A percentile compares a stretch with the other conserved stretches of the same genome.
These are phyloP conservation scores for Pteria penguin DNA, from an alignment of 2,888 invertebrate genomes.

Conservation along the genomic window DNA sequence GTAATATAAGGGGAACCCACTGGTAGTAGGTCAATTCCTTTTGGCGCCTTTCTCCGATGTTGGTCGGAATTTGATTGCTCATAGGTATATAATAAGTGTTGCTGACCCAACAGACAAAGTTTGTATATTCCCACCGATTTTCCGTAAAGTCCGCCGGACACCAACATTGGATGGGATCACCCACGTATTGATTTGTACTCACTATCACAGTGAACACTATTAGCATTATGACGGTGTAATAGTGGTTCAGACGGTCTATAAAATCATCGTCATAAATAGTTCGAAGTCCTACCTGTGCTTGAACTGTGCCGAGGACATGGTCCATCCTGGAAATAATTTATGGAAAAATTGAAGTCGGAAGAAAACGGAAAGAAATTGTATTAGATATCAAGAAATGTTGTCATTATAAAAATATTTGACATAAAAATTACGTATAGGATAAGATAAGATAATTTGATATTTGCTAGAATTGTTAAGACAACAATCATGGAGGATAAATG, in stretches of 20 bases:
- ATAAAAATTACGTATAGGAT: no score
- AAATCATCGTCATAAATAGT: constrained; percentile 58
- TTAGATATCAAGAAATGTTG: no score
- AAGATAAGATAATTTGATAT: no score
- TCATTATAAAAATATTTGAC: no score
- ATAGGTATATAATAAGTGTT: constrained; percentile 64
- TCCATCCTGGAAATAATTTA: constrained; percentile 54
- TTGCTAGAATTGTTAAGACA: no score
- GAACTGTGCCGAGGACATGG: constrained; percentile 57
- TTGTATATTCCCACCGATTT: constrained; percentile 59
- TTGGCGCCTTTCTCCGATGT: constrained; percentile 32
- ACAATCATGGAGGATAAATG: no score
- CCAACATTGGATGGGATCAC: constrained; percentile 71
- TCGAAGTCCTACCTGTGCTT: constrained; percentile 49
- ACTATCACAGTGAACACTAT: constrained; percentile 60
- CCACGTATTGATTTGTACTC: constrained; percentile 64
- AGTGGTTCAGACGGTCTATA: constrained; percentile 59
- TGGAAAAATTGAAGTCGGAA: no score
- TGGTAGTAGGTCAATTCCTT: constrained; percentile 59
- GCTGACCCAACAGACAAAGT: constrained; percentile 68
- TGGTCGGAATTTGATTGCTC: constrained; percentile 39
- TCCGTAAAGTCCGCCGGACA: constrained; percentile 68
- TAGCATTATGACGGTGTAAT: constrained; percentile 58
- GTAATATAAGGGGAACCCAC: constrained; percentile 62
- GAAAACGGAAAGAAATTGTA: no score